A percentile compares a stretch with the other conserved stretches of the same genome.
Conservation (phyloP, 92 coral and sea anemone species). For the Palythoa caribaeorum region DNA sequence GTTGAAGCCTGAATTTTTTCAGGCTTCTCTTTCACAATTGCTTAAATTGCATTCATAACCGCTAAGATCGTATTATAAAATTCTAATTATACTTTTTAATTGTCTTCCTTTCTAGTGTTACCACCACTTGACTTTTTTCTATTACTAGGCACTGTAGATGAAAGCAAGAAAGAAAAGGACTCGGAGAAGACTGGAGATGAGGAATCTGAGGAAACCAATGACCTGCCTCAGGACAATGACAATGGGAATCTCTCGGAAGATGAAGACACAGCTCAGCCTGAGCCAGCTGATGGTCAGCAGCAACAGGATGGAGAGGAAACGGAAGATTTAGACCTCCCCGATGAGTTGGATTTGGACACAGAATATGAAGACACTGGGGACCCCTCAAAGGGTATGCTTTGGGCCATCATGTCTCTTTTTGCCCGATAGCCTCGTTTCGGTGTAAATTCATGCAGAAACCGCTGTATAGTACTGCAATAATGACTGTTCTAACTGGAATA, state of each 20-base stretch:
- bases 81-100: too few species aligned
- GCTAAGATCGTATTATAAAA: too few species aligned
- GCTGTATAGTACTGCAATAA: too few species aligned
- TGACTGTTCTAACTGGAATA: too few species aligned
- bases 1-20: too few species aligned
- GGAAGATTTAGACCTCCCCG: slow-evolving; percentile 80
- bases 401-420: too few species aligned
- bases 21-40: too few species aligned
- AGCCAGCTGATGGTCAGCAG: slow-evolving; percentile 61
- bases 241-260: slow-evolving; percentile 86
- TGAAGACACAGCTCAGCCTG: slow-evolving; percentile 66
- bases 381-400: slow-evolving; percentile 45
- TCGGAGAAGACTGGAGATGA: slow-evolving; percentile 58
- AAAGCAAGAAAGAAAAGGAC: slow-evolving; percentile 75
- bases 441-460: too few species aligned
- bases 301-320: slow-evolving; percentile 59
- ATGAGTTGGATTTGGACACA: slow-evolving; percentile 84
- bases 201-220: slow-evolving; percentile 60
- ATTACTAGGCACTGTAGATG: slow-evolving; percentile 70
- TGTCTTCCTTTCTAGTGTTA: too few species aligned
- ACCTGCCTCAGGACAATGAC: slow-evolving; percentile 76
- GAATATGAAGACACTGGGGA: slow-evolving; percentile 46
- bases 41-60: too few species aligned
- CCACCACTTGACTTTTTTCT: neutral
- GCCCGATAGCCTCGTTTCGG: too few species aligned